Evolutionary conservation across 23 tunicate species (phyloP).

Genomic region (Trididemnum clinides): DNA sequence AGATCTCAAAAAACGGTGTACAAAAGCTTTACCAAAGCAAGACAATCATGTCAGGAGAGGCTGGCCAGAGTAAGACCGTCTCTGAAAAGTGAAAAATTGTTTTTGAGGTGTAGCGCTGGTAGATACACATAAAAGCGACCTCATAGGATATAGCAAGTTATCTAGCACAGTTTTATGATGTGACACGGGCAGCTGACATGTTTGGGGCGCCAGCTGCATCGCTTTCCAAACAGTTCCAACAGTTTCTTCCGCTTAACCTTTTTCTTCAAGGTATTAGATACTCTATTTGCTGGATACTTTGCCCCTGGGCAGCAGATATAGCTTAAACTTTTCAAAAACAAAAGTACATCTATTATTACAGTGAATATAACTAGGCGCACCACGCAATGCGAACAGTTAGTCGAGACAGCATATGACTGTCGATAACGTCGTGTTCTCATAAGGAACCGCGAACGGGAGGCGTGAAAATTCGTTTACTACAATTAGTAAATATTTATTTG

Average conservation of each 20-base stretch:
- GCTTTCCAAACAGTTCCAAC: too few species aligned
- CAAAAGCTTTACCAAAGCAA: too few species aligned
- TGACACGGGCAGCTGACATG: background rate
- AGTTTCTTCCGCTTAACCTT: background rate
- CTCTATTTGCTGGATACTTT: background rate
- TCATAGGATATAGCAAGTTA: background rate
- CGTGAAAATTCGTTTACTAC: conserved; percentile 8
- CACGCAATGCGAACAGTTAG: background rate
- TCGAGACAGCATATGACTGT: background rate
- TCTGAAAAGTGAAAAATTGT: background rate
- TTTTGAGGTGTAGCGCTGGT: background rate
- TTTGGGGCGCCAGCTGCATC: too few species aligned
- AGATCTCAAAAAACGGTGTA: too few species aligned
- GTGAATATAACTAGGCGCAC: background rate
- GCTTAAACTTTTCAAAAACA: too few species aligned
- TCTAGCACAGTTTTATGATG: background rate
- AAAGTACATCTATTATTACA: too few species aligned
- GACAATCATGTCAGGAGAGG: too few species aligned
- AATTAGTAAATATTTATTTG: background rate
- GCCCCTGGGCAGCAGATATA: too few species aligned
- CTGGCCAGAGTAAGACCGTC: too few species aligned
- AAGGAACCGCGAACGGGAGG: too few species aligned
- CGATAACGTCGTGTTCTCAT: background rate
- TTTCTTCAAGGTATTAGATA: background rate
- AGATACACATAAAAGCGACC: background rate